Evolutionary conservation across 1,140 invertebrate genomes (phyloP), one percentile per base, ranked within the genome.

Genomic region (Zelostemma sp.): DNA sequence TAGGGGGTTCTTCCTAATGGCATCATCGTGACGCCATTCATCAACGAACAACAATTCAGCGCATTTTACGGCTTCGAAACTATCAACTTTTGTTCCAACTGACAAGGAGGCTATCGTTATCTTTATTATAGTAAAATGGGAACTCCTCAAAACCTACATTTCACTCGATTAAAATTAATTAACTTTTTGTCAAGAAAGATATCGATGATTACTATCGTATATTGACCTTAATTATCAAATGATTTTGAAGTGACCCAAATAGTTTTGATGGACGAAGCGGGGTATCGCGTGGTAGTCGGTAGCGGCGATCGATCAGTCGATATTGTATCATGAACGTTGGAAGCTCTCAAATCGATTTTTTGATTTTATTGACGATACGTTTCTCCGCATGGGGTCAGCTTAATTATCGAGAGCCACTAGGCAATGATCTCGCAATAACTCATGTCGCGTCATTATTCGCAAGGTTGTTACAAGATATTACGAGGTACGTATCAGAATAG

Each of bases 1-100:
- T 78, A 76, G 76, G 78, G 78, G 78, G 78, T 75, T 79, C 54
- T 69, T 62, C 68, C 77, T 84, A 84, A 84, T 82, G 80, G 82
- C 77, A 82, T 81, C 78, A 77, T 81, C 80, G 79, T 82, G 82
- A 84, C 80, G 79, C 72, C 81, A 84, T 82, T 77, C 67, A 82
- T 84, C 82, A 75, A 74, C 75, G 74, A 68, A 66, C 67, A 74
- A 72, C 70, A 56, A 72, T 68, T 69, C 68, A 50, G 47, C 45
- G 15, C 49, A n/a, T n/a, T 25, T 25, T 8, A 25, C 21, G 21
- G 21, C 21, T 25, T 8, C 21, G 8, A 25, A 25, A 25, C 3
- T 25, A 3, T 25, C 21, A 8, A 8, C 21, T 25, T 25, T 25
- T 25, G 21, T 25, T 25, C 8, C 21, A 25, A 25, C 21, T 25